Conservation (phyloP, 2,888 invertebrate genomes). For the Scaeva pyrastri region DNA sequence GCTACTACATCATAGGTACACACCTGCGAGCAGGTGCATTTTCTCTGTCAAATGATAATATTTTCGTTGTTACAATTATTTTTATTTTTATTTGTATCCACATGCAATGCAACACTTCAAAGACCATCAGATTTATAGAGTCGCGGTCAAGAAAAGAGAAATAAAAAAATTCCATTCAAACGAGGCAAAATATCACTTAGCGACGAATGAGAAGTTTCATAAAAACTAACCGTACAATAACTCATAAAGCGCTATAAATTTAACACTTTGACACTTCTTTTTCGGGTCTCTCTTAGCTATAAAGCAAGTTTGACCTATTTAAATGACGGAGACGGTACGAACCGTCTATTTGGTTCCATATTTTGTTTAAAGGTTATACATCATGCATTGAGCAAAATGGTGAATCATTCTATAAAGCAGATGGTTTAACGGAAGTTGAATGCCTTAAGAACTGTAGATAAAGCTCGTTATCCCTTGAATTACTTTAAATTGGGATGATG, state of each 20-base stretch:
- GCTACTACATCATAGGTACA: slow-evolving; percentile 14
- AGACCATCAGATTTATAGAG: slow-evolving; percentile 30
- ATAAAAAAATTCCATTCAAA: slow-evolving; percentile 62
- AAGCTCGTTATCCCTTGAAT: slow-evolving; percentile 67
- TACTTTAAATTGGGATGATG: slow-evolving; percentile 52
- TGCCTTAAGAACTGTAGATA: slow-evolving; percentile 51
- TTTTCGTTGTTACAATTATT: slow-evolving; percentile 54
- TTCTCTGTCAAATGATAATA: slow-evolving; percentile 67
- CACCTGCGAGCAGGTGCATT: slow-evolving; percentile 71
- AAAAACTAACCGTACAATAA: slow-evolving; percentile 51
- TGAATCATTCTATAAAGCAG: slow-evolving; percentile 25
- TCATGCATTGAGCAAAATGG: slow-evolving; percentile 26
- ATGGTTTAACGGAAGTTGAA: slow-evolving; percentile 20
- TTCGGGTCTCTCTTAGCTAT: slow-evolving; percentile 33
- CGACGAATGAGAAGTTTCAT: slow-evolving; percentile 28
- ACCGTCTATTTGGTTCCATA: slow-evolving; percentile 10
- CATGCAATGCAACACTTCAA: slow-evolving; percentile 23
- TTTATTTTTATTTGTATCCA: background rate
- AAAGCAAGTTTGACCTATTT: slow-evolving; percentile 66
- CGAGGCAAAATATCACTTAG: slow-evolving; percentile 51
- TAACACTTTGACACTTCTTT: slow-evolving; percentile 65
- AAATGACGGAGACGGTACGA: slow-evolving; percentile 33
- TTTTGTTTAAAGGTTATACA: slow-evolving; percentile 39
- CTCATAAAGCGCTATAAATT: slow-evolving; percentile 64
- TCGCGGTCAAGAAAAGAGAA: slow-evolving; percentile 47